Conservation (phyloP, 2,113 vertebrate species). For the Paradoxurus hermaphroditus region DNA sequence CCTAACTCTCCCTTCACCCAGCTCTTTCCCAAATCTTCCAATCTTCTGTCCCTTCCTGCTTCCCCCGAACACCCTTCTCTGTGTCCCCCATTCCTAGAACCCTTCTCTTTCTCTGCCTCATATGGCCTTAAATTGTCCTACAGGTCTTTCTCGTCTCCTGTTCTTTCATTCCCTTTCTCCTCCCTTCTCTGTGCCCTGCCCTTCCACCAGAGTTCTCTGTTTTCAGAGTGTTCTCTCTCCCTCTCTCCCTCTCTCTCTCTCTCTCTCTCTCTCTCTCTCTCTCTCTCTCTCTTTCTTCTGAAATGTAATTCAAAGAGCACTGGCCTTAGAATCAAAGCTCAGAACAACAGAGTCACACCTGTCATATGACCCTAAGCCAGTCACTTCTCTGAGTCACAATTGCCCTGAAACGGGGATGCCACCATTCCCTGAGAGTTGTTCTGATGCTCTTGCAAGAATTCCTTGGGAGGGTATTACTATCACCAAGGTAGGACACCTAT, state of each 20-base stretch:
- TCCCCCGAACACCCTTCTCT: background rate
- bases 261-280: too few relatives aligned
- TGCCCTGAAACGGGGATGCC: background rate
- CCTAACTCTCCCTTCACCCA: background rate
- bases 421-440: background rate
- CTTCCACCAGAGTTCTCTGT: background rate
- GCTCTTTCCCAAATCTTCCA: background rate
- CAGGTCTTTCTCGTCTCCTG: background rate
- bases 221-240: background rate
- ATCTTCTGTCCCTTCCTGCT: background rate
- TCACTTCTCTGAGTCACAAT: background rate
- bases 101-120: background rate
- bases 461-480: background rate
- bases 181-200: background rate
- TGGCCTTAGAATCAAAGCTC: background rate
- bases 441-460: background rate
- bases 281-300: background rate
- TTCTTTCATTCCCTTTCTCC: background rate
- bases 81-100: background rate
- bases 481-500: background rate
- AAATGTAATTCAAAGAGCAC: background rate
- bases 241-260: too few relatives aligned
- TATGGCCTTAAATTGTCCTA: background rate
- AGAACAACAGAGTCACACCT: background rate
- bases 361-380: background rate